These are phyloP conservation scores for Myripristis murdjan DNA, from an alignment of 2,797 vertebrate genomes.

Conservation along the genomic window DNA sequence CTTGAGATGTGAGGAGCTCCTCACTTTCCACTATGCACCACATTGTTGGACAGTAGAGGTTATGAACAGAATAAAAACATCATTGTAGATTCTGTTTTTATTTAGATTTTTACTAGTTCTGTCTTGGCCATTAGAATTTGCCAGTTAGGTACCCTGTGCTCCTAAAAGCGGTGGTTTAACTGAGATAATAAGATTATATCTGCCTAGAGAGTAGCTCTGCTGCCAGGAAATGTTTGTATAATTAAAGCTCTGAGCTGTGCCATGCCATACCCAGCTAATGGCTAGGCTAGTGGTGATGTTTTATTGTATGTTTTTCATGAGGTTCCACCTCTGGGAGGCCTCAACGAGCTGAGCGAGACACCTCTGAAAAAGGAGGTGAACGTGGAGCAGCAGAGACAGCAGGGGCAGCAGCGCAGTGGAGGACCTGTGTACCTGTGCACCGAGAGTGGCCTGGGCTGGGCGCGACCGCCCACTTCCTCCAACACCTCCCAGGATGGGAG, in stretches of 20 bases:
- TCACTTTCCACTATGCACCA: too few relatives aligned
- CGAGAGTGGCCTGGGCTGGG: constrained; percentile 94
- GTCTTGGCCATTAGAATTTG: too few relatives aligned
- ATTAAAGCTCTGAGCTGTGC: not conserved
- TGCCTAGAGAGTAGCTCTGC: too few relatives aligned
- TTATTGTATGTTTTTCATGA: constrained; percentile 23
- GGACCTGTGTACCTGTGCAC: constrained; percentile 95
- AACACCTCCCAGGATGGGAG: constrained; percentile 80
- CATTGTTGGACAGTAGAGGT: too few relatives aligned
- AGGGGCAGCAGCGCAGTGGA: constrained; percentile 79
- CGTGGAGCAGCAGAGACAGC: constrained; percentile 87
- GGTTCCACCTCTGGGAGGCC: constrained; percentile 89
- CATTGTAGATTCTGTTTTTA: too few relatives aligned
- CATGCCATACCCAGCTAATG: not conserved
- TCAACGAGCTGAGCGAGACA: constrained; percentile 91
- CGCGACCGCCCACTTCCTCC: constrained; percentile 87
- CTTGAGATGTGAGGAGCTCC: too few relatives aligned
- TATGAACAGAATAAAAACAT: too few relatives aligned
- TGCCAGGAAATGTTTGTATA: too few relatives aligned
- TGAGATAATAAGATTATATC: too few relatives aligned
- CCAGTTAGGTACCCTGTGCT: too few relatives aligned
- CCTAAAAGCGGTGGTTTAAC: too few relatives aligned
- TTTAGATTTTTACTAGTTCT: too few relatives aligned
- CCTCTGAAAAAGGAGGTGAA: constrained; percentile 91
- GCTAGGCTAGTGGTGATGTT: not conserved